Evolutionary conservation across 2,113 vertebrate genomes (phyloP), one percentile per base, ranked within the genome.

Genomic region (Rissa tridactyla): DNA sequence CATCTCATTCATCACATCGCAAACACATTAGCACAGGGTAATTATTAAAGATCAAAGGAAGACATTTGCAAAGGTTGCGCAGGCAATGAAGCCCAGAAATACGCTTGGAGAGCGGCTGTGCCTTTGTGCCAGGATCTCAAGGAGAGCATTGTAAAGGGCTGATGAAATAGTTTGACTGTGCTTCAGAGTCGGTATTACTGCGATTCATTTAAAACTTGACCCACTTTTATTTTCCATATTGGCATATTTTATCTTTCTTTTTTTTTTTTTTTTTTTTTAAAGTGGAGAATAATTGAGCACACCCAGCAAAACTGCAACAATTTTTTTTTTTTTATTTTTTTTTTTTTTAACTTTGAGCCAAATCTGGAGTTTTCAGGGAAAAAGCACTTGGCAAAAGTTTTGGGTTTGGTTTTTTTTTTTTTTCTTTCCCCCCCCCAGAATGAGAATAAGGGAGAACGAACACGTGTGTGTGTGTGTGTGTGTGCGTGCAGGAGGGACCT

Each of bases 221-320:
- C 95, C 95, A 97, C 69, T 96, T 97, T 96, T 75, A 82, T 65
- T 87, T 77, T 94, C 86, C 47, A 82, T 85, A 94, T 68, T 95
- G 89, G 89, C 81, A 73, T 93, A 95, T 75, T 92, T 94, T 86
- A 92, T 76, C 90, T 69, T 90, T 46, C 44, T 58, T 44, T 54
- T 20, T 26, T 52, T 49, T 34, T 61, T 30, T 60, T n/a, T n/a
- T 36, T 17, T 17, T 27, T 52, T 52, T 52, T 44, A 68, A 84
- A 89, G 62, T 5, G 26, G 42, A 71, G 72, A 81, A 94, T 86
- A 88, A 83, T 78, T 81, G 91, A 96, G 94, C 89, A 78, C 60
- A 84, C 38, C 60, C 86, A 94, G 92, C 82, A 95, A 94, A 97
- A 96, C 11, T 12, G 27, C 86, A 90, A 58, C 42, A 70, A 81